Conservation (phyloP, 1,140 invertebrate species). For the Reticulitermes speratus region DNA sequence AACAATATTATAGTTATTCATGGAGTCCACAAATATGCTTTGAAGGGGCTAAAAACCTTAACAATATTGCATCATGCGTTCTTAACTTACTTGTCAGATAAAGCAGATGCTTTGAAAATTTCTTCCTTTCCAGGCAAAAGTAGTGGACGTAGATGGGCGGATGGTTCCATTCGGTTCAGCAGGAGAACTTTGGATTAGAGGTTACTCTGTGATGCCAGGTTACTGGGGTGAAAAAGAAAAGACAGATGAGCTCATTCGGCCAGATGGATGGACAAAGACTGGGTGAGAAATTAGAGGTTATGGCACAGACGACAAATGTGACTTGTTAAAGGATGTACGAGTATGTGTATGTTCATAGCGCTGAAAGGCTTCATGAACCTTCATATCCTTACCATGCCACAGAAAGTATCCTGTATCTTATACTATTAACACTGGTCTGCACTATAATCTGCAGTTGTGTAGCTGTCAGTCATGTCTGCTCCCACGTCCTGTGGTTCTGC, state of each 20-base stretch:
- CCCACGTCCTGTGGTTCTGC: too few relatives aligned
- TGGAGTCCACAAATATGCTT: too few relatives aligned
- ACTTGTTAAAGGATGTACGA: too few relatives aligned
- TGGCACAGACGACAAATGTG: too few relatives aligned
- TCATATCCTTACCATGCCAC: too few relatives aligned
- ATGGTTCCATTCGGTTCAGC: slow-evolving; percentile 50
- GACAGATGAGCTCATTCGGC: slow-evolving; percentile 54
- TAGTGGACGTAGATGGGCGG: slow-evolving; percentile 51
- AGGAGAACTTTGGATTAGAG: slow-evolving; percentile 59
- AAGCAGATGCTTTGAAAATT: background rate
- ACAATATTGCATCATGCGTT: background rate
- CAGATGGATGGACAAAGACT: slow-evolving; percentile 59
- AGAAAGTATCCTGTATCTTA: too few relatives aligned
- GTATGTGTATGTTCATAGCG: too few relatives aligned
- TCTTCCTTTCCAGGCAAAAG: slow-evolving; percentile 47
- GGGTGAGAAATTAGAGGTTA: slow-evolving; percentile 50
- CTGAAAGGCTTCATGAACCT: too few relatives aligned
- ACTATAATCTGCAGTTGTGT: too few relatives aligned
- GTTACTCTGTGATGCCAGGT: slow-evolving; percentile 57
- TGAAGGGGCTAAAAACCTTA: background rate
- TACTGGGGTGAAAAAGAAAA: slow-evolving; percentile 60
- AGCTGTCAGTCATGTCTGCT: too few relatives aligned
- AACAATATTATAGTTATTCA: too few relatives aligned
- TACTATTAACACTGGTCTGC: too few relatives aligned
- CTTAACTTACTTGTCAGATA: background rate